These are phyloP conservation scores for Dorcus hopei DNA, from an alignment of 2,888 invertebrate species.

Conservation along the genomic window DNA sequence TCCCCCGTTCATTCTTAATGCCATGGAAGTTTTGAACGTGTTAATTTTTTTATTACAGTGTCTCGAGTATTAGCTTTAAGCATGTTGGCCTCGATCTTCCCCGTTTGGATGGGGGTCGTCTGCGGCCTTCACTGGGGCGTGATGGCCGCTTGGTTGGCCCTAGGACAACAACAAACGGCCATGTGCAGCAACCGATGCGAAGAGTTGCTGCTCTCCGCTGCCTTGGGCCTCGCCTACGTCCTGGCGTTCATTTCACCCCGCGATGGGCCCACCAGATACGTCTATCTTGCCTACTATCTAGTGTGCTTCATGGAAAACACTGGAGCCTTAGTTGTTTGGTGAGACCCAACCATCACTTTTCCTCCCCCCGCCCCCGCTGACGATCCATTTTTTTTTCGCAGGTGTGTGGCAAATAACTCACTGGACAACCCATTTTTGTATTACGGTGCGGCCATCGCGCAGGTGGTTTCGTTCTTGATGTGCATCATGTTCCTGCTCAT, in stretches of 20 bases:
- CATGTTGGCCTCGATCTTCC: conserved; percentile 55
- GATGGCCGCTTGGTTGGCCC: conserved; percentile 56
- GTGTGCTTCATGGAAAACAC: conserved; percentile 53
- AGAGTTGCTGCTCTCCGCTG: conserved; percentile 50
- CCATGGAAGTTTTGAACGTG: neutral
- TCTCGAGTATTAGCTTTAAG: conserved; percentile 57
- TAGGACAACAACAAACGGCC: conserved; percentile 49
- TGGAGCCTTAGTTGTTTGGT: conserved; percentile 50
- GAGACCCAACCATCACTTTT: conserved; percentile 26
- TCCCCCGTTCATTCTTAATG: too few species aligned
- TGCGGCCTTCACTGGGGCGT: conserved; percentile 55
- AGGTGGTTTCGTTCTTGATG: conserved; percentile 45
- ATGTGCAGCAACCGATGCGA: conserved; percentile 50
- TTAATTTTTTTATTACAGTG: conserved; percentile 32
- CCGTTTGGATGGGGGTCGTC: conserved; percentile 51
- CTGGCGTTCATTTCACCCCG: conserved; percentile 59
- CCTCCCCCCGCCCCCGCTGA: too few species aligned
- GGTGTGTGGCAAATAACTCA: conserved; percentile 49
- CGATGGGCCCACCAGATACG: conserved; percentile 58
- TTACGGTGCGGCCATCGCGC: conserved; percentile 47
- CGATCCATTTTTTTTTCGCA: conserved; percentile 23
- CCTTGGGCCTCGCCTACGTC: conserved; percentile 58
- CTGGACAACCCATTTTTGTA: conserved; percentile 44
- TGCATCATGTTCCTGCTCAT: conserved; percentile 47
- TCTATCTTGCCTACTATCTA: conserved; percentile 50